Conservation (phyloP, 2,113 vertebrate species). For the Daubentonia madagascariensis region DNA sequence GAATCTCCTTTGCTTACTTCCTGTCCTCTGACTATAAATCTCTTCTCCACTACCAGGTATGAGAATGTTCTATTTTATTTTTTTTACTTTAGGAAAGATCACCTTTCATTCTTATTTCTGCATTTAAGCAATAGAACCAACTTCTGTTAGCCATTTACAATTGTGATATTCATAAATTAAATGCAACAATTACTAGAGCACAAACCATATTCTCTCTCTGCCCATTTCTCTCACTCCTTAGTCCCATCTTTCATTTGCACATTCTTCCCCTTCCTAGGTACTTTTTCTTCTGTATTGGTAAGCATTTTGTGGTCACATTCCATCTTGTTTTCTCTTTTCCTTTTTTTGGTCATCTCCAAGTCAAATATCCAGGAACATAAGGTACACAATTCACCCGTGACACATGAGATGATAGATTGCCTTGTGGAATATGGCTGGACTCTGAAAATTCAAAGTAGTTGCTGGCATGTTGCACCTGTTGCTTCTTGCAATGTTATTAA, state of each 20-base stretch:
- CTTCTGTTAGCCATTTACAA: background rate
- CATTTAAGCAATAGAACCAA: conserved; percentile 27
- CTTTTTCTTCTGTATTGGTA: background rate
- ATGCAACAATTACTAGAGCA: background rate
- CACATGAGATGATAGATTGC: background rate
- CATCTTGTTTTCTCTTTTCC: background rate
- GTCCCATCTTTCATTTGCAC: background rate
- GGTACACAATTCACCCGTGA: background rate
- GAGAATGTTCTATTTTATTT: background rate
- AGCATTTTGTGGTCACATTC: background rate
- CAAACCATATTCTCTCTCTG: background rate
- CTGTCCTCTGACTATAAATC: background rate
- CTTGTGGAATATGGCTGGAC: background rate
- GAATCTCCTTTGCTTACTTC: background rate
- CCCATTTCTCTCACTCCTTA: background rate
- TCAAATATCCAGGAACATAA: background rate
- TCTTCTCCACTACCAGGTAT: background rate
- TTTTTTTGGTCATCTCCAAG: background rate
- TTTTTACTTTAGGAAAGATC: background rate
- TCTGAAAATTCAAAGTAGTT: background rate
- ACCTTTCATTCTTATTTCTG: background rate
- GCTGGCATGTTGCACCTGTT: background rate
- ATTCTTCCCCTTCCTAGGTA: background rate
- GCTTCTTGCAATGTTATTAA: background rate
- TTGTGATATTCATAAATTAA: background rate